A percentile compares a stretch with the other conserved stretches of the same genome.
Conservation (phyloP, 1,140 invertebrate genomes). For the Elysia chlorotica region DNA sequence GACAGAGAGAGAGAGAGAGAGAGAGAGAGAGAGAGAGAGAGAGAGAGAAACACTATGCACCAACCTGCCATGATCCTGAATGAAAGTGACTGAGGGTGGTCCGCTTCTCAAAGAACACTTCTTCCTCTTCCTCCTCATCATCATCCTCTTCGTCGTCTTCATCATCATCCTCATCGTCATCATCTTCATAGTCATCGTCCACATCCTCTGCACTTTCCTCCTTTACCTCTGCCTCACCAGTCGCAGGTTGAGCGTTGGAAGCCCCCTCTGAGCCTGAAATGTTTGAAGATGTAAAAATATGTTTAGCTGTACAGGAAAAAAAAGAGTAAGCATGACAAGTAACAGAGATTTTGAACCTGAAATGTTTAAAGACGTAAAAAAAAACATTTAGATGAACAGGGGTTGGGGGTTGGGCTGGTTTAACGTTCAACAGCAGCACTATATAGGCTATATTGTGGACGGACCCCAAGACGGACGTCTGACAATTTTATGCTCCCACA, state of each 20-base stretch:
- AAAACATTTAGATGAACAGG: neutral
- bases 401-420: too few relatives aligned
- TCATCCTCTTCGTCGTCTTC: constrained; percentile 62
- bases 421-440: too few relatives aligned
- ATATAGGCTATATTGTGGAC: too few relatives aligned
- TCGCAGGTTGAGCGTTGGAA: too few relatives aligned
- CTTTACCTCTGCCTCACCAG: neutral
- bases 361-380: neutral
- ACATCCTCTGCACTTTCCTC: constrained; percentile 23
- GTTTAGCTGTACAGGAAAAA: neutral
- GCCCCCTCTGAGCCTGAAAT: too few relatives aligned
- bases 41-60: neutral
- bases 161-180: constrained; percentile 31
- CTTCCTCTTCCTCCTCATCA: constrained; percentile 40
- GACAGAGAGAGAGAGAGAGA: neutral
- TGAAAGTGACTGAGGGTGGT: constrained; percentile 39
- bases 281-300: neutral
- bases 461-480: too few relatives aligned
- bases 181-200: constrained; percentile 39
- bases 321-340: neutral
- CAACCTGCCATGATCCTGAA: constrained; percentile 31
- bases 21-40: neutral
- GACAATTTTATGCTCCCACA: too few relatives aligned
- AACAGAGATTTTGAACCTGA: too few relatives aligned
- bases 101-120: constrained; percentile 61